Evolutionary conservation across 1,140 invertebrate species (phyloP).

Genomic region (Drosophila sucinea): DNA sequence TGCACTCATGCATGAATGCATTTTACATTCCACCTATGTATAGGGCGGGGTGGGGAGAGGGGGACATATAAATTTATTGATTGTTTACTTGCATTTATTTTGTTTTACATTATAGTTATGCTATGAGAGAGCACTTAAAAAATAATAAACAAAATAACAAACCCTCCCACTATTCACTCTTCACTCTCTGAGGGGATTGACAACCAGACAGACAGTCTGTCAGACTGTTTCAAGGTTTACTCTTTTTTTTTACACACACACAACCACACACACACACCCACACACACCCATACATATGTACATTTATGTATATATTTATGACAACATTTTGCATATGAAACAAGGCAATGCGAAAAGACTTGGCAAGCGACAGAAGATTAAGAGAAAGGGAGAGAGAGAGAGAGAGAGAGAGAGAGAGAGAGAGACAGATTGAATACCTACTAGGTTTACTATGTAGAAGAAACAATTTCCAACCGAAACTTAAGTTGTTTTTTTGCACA

Average conservation of each 20-base stretch:
- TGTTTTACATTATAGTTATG: constrained; percentile 5
- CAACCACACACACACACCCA: no score
- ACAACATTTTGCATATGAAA: constrained; percentile 49
- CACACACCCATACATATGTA: no score
- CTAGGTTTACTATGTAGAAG: neutral
- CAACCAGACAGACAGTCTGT: constrained; percentile 6
- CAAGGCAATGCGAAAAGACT: constrained; percentile 1
- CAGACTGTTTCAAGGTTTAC: constrained; percentile 35
- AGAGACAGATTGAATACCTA: constrained; percentile 13
- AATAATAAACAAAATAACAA: constrained; percentile 1
- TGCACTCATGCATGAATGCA: neutral
- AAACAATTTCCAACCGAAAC: constrained; percentile 11
- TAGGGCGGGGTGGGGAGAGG: no score
- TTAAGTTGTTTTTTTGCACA: neutral
- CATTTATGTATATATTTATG: constrained; percentile 48
- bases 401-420: constrained; percentile 3
- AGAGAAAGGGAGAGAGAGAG: constrained; percentile 15
- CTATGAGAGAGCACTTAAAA: constrained; percentile 6
- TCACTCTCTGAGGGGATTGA: neutral
- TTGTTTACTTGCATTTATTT: constrained; percentile 2
- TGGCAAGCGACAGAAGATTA: neutral
- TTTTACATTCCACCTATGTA: neutral
- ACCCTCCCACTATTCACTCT: neutral
- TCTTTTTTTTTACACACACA: neutral
- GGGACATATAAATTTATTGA: neutral